Percentiles rank a stretch among this genome's conserved stretches.
Evolutionary conservation across 2,797 vertebrate species (phyloP).

Genomic region (Margarornis squamiger): DNA sequence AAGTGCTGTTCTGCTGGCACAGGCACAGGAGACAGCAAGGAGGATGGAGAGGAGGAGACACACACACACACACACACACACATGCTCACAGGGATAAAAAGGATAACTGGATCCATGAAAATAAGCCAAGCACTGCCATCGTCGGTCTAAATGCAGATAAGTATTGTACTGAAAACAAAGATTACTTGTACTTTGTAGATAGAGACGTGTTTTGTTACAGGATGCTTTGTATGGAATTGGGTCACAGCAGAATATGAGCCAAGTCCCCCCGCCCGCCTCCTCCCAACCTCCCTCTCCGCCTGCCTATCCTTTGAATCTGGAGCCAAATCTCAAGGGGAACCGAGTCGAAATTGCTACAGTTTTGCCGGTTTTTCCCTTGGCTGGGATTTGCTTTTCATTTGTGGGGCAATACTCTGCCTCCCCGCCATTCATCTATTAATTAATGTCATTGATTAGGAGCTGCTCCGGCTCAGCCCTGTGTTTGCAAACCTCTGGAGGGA

Average conservation of each 20-base stretch:
- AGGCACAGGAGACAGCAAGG: conserved; percentile 35
- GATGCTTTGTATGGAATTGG: conserved; percentile 76
- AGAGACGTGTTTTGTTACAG: conserved; percentile 71
- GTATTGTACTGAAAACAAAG: conserved; percentile 73
- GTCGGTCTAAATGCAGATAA: conserved; percentile 73
- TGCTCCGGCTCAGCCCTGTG: background rate
- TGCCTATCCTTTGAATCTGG: conserved; percentile 72
- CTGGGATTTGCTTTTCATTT: conserved; percentile 52
- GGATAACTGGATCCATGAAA: conserved; percentile 67
- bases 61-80: background rate
- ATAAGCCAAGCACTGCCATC: conserved; percentile 67
- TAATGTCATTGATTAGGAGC: conserved; percentile 52
- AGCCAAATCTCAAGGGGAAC: conserved; percentile 71
- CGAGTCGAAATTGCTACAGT: conserved; percentile 47
- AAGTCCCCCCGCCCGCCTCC: conserved; percentile 26
- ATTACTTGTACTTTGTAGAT: conserved; percentile 74
- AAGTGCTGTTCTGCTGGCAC: background rate
- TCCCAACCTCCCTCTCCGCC: conserved; percentile 39
- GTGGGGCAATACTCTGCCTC: background rate
- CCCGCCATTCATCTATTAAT: conserved; percentile 42
- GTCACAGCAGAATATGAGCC: conserved; percentile 70
- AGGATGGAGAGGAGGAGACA: conserved; percentile 66
- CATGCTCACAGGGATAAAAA: conserved; percentile 54
- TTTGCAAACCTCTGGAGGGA: background rate
- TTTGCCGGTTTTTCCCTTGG: background rate